Evolutionary conservation across 2,888 invertebrate genomes (phyloP), one percentile per base, ranked within the genome.

Genomic region (Limnephilus rhombicus): DNA sequence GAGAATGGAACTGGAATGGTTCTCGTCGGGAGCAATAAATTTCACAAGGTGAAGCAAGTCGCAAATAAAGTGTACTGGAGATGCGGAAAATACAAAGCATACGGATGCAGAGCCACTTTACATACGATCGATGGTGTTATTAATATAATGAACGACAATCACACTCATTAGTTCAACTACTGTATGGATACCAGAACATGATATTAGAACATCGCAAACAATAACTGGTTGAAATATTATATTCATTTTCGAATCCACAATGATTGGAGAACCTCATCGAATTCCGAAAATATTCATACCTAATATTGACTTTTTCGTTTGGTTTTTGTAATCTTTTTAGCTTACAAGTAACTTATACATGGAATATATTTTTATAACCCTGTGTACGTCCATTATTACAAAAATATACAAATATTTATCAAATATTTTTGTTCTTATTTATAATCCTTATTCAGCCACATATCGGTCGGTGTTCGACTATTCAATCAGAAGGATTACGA

Each of bases 61-160:
- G 86, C 80, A 86, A 24, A n/a, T n/a, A 91, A 86, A n/a, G 41
- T 49, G n/a, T 80, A 89, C 82, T 91, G 91, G 91, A 45, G 91
- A 11, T 91, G 83, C 37, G 83, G 83, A 31, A 34, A 34, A 24
- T 83, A 83, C n/a, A 41, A 80, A 34, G 9, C 18, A 9, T 24
- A 15, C 41, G 89, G 89, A 68, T 89, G 89, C 41, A 53, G 41
- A 29, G 89, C 89, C 15, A 89, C n/a, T 9, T 7, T 89, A 13
- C 37, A 89, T 31, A 89, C 89, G 7, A n/a, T 49, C 31, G 31
- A n/a, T 29, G 24, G 34, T 34, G 24, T 83, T 18, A 83, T 83
- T 11, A n/a, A 37, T 83, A 41, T 37, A 37, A 41, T 83, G 13
- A 34, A 83, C 18, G 83, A 83, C 24, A 41, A 24, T 11, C 83